phyloP scores from a whole-genome alignment of 2,113 vertebrate genomes.

The Donacobius atricapilla region DNA sequence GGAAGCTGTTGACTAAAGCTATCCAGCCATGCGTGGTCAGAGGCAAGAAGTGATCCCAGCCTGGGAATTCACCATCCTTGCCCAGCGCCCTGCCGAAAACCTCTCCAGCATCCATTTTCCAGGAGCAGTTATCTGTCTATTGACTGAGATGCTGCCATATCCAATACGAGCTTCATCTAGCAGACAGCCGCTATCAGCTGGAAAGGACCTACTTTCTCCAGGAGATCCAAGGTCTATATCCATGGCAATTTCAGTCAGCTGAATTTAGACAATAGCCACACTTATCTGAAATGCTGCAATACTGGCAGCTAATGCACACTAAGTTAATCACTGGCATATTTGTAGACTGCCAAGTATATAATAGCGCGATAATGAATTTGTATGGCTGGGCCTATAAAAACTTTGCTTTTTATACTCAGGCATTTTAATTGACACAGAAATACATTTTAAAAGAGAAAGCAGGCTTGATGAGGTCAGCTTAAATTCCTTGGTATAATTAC shows the following conservation, averaged over 20 bases:
- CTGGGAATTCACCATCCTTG: background rate
- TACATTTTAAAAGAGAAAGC: conserved; percentile 69
- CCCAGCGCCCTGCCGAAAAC: background rate
- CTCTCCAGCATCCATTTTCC: background rate
- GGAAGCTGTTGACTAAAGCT: background rate
- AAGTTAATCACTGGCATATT: conserved; percentile 55
- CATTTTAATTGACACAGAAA: conserved; percentile 70
- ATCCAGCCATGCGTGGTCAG: background rate
- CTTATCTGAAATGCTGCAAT: conserved; percentile 40
- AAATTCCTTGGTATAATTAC: conserved; percentile 65
- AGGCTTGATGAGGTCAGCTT: conserved; percentile 67
- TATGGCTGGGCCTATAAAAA: conserved; percentile 63
- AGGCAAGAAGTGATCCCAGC: background rate
- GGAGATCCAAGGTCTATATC: conserved; percentile 10
- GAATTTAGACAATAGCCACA: conserved; percentile 48
- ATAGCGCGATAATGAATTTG: conserved; percentile 61
- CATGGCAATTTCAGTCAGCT: conserved; percentile 29
- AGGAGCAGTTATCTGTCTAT: background rate
- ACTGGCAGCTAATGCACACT: conserved; percentile 32
- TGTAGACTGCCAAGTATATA: conserved; percentile 63
- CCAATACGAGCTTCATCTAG: background rate
- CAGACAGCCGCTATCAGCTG: rapidly evolving
- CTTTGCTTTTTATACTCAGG: conserved; percentile 63
- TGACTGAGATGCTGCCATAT: background rate
- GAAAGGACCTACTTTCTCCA: conserved; percentile 2